Percentiles rank a stretch among this genome's conserved stretches.
These are phyloP conservation scores for Tanytarsus gracilentus DNA, from an alignment of 2,888 invertebrate species.

Conservation along the genomic window DNA sequence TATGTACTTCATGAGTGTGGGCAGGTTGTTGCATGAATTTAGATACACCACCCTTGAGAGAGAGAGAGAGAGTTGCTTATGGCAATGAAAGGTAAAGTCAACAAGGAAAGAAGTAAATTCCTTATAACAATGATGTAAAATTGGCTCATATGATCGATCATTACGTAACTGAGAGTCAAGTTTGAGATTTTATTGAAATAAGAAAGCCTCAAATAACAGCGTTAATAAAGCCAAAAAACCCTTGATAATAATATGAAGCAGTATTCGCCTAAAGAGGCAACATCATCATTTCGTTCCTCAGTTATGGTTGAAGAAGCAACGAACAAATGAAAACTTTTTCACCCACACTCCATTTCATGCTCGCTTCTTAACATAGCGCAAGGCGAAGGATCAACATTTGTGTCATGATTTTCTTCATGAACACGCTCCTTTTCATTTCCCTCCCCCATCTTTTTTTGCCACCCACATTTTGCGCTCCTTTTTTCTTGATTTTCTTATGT, in stretches of 20 bases:
- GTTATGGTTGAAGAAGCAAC: slow-evolving; percentile 18
- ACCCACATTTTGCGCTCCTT: too few species aligned
- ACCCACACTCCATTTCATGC: not conserved
- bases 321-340: slow-evolving; percentile 25
- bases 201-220: not conserved
- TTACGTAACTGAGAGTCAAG: too few species aligned
- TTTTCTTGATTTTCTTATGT: not conserved
- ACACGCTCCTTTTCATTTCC: not conserved
- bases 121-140: too few species aligned
- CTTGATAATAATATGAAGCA: too few species aligned
- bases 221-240: too few species aligned
- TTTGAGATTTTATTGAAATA: not conserved
- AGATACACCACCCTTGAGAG: too few species aligned
- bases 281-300: slow-evolving; percentile 19
- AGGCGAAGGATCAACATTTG: slow-evolving; percentile 24
- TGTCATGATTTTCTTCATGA: not conserved
- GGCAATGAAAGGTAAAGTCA: too few species aligned
- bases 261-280: not conserved
- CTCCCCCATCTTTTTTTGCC: not conserved
- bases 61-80: too few species aligned
- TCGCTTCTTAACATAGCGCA: not conserved
- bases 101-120: too few species aligned
- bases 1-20: too few species aligned
- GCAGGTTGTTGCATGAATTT: too few species aligned
- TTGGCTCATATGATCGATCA: too few species aligned